These are phyloP conservation scores for Agrochola lychnidis DNA, from an alignment of 2,888 invertebrate genomes.

Conservation along the genomic window DNA sequence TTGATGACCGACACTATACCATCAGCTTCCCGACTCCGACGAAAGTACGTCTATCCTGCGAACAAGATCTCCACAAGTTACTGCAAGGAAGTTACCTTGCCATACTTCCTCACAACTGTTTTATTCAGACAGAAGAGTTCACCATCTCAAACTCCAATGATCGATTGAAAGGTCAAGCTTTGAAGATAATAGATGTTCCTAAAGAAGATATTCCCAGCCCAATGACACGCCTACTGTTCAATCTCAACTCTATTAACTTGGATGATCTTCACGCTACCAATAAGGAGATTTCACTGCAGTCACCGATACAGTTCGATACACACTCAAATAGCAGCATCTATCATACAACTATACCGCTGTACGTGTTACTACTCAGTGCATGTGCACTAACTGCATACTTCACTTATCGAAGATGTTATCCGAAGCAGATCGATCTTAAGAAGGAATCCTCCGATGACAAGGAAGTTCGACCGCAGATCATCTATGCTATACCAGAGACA, in stretches of 20 bases:
- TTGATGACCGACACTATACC: constrained; percentile 2
- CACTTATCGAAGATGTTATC: not conserved
- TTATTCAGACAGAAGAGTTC: not conserved
- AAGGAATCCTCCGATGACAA: too few species aligned
- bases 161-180: not conserved
- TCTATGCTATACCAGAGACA: not conserved
- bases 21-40: not conserved
- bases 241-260: not conserved
- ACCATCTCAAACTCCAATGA: constrained; percentile 1
- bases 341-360: constrained; percentile 7
- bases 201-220: not conserved
- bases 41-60: not conserved
- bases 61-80: not conserved
- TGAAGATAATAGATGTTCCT: constrained; percentile 4
- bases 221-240: not conserved
- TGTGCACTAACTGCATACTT: not conserved
- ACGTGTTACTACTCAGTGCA: not conserved
- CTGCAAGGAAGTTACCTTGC: constrained; percentile 3
- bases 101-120: not conserved
- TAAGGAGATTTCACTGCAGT: not conserved
- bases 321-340: not conserved
- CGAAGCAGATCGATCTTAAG: too few species aligned
- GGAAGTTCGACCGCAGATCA: not conserved
- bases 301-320: not conserved
- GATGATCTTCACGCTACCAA: not conserved